These are phyloP conservation scores for Clytia hemisphaerica DNA, from an alignment of 30 jellyfish, hydroid and myxozoan genomes.

Conservation along the genomic window DNA sequence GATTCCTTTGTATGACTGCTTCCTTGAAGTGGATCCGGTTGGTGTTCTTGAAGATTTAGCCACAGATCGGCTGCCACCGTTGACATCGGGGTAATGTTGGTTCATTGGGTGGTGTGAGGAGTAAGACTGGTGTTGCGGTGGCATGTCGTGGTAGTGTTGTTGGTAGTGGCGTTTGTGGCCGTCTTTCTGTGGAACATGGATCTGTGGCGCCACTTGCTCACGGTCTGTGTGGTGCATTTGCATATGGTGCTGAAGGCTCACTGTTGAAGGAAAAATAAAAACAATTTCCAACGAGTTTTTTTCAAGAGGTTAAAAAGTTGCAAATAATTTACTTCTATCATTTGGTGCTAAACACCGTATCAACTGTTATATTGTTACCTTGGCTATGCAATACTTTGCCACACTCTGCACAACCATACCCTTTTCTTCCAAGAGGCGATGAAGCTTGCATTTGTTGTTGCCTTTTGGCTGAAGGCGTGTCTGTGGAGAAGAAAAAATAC, in stretches of 20 bases:
- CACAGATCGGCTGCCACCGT: conserved; percentile 3
- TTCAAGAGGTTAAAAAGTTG: background rate
- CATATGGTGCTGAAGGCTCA: conserved; percentile 67
- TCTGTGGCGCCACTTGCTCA: conserved; percentile 24
- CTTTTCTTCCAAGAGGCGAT: conserved; percentile 75
- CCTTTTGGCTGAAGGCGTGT: conserved; percentile 83
- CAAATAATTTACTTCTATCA: background rate
- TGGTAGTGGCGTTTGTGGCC: conserved; percentile 40
- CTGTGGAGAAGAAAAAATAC: no score
- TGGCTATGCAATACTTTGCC: conserved; percentile 81
- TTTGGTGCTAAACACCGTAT: background rate
- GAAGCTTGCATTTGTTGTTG: conserved; percentile 39
- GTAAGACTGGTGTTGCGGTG: conserved; percentile 35
- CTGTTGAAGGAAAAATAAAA: conserved; percentile 35
- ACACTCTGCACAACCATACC: conserved; percentile 69
- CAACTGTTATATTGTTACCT: no score
- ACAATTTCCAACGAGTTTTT: no score
- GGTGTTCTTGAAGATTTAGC: conserved; percentile 29
- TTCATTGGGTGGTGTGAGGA: conserved; percentile 16
- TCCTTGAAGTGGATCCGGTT: conserved; percentile 25
- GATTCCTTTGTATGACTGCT: conserved; percentile 40
- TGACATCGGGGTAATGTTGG: conserved; percentile 25
- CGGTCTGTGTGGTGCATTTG: conserved; percentile 68
- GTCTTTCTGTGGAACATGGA: conserved; percentile 35
- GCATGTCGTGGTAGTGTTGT: conserved; percentile 42